phyloP scores from a whole-genome alignment of 2,888 invertebrate species.

The Idaea dimidiata region DNA sequence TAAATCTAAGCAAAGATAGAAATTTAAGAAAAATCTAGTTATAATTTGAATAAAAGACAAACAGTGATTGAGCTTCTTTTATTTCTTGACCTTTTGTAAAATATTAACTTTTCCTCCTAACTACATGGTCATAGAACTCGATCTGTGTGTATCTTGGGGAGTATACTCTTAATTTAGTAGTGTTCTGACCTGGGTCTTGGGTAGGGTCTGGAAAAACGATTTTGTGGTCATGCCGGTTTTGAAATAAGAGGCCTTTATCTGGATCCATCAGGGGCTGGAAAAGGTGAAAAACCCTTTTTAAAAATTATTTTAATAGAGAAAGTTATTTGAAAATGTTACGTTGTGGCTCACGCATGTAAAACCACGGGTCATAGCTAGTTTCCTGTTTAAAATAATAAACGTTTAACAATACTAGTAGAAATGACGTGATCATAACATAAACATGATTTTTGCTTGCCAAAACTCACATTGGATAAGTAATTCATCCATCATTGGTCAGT shows the following conservation, averaged over 20 bases:
- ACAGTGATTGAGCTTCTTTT: neutral
- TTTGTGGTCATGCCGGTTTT: constrained; percentile 90
- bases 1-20: constrained; percentile 23
- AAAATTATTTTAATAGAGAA: neutral
- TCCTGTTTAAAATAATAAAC: too few species aligned
- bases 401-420: too few species aligned
- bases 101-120: constrained; percentile 78
- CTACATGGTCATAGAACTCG: constrained; percentile 90
- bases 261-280: constrained; percentile 84
- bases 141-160: constrained; percentile 86
- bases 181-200: constrained; percentile 83
- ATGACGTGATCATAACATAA: too few species aligned
- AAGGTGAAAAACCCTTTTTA: neutral
- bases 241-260: constrained; percentile 87
- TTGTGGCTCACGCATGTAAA: neutral
- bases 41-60: constrained; percentile 1
- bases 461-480: neutral
- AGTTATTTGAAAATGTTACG: constrained; percentile 1
- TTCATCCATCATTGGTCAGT: neutral
- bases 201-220: constrained; percentile 86
- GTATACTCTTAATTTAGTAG: constrained; percentile 82
- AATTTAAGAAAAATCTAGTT: constrained; percentile 24
- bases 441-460: too few species aligned
- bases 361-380: too few species aligned
- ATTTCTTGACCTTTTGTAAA: neutral